Base-by-base conservation (phyloP, 2,888 invertebrate genomes). In the Podabrus alpinus region DNA sequence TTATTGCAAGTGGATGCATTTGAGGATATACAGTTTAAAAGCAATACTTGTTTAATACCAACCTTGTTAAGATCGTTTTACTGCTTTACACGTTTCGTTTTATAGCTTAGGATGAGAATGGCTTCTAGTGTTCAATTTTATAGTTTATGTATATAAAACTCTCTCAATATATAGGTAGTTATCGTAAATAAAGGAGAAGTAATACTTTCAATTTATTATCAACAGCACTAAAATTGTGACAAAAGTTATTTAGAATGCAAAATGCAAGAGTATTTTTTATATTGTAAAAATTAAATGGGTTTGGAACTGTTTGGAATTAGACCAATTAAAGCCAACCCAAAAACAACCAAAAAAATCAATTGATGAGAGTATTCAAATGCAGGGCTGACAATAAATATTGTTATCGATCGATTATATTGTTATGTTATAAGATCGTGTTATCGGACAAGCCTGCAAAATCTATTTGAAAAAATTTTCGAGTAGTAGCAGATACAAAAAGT, bases 11-110 rank as follows among this genome's bases (percentile, higher is more conserved):
- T 68, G 45, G 45, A n/a, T 45, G 66, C 70, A 24, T 60, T 59
- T 64, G 66, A 68, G 69, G 66, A 71, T 71, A 69, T 72, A 60
- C 60, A 59, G 59, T 75, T 67, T 62, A 25, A 68, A 69, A 69
- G 68, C 64, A 62, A 66, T 71, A 72, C 71, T 71, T 75, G 74
- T 68, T 71, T 71, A 71, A 68, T 71, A 64, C 29, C 21, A 75
- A 68, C 74, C 68, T 66, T 71, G 74, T 71, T 75, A 75, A 71
- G 68, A 75, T 68, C 66, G 74, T 16, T 75, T 75, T 75, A 71
- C 62, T 71, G 66, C 73, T 24, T 69, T 66, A 66, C 69, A 64
- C 59, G 71, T 71, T 75, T 62, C 66, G 25, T 71, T 75, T 75
- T 75, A 75, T 75, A 61, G 74, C 60, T 59, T 60, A 61, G 71